These are phyloP conservation scores for Hippocampus kuda DNA, from an alignment of 2,797 vertebrate species.

Conservation along the genomic window DNA sequence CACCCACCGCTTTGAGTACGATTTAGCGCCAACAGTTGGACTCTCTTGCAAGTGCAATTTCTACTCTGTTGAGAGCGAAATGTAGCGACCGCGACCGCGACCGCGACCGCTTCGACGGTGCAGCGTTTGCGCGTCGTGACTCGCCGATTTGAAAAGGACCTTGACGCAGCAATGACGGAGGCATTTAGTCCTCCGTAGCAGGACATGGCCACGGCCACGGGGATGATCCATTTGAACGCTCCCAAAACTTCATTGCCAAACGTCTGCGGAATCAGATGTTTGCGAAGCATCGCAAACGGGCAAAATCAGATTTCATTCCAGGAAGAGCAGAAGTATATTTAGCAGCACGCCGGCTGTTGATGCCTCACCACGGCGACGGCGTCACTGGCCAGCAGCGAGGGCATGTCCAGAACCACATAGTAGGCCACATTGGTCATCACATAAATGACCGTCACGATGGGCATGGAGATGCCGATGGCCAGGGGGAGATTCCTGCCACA, in stretches of 20 bases:
- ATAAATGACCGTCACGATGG: constrained; percentile 76
- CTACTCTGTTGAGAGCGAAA: too few relatives aligned
- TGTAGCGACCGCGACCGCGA: too few relatives aligned
- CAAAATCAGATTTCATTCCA: background rate
- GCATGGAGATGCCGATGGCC: constrained; percentile 78
- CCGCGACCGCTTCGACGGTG: too few relatives aligned
- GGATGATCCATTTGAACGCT: constrained; percentile 74
- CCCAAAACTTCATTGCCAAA: constrained; percentile 73
- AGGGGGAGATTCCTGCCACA: constrained; percentile 72
- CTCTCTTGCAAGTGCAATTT: too few relatives aligned
- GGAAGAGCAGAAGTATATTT: constrained; percentile 20
- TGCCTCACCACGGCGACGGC: constrained; percentile 74
- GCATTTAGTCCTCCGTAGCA: constrained; percentile 80
- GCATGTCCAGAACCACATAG: constrained; percentile 74
- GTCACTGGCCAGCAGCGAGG: constrained; percentile 73
- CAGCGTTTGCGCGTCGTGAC: too few relatives aligned
- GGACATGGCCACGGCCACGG: constrained; percentile 76
- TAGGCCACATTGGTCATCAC: constrained; percentile 78
- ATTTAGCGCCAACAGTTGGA: too few relatives aligned
- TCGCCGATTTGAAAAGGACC: constrained; percentile 43
- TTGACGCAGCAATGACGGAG: constrained; percentile 75
- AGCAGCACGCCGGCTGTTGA: constrained; percentile 14
- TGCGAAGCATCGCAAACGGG: too few relatives aligned
- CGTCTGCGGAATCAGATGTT: too few relatives aligned
- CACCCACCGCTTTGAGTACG: too few relatives aligned